These are phyloP conservation scores for Philantomba maxwellii DNA, from an alignment of 2,113 vertebrate species.

Conservation along the genomic window DNA sequence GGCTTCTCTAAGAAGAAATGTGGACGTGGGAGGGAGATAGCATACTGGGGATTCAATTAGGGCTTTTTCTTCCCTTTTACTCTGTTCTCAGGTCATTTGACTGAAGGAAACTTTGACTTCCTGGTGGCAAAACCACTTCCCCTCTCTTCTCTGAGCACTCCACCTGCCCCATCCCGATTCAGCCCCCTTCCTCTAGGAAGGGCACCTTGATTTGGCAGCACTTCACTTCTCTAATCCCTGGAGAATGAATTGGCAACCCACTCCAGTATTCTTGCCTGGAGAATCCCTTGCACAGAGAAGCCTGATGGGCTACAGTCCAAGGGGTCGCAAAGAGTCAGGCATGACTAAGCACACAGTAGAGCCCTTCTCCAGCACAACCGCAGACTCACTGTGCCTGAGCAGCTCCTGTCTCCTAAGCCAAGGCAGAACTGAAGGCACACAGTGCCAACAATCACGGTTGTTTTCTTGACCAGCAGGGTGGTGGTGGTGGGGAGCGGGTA, in stretches of 20 bases:
- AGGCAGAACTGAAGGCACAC: background rate
- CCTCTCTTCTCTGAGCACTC: background rate
- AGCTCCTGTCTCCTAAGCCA: background rate
- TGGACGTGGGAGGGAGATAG: background rate
- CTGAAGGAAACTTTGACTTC: conserved; percentile 11
- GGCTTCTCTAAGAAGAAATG: background rate
- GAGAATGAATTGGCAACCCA: background rate
- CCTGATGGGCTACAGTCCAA: background rate
- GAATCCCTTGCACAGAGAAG: background rate
- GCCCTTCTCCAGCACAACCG: background rate
- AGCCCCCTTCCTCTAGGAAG: background rate
- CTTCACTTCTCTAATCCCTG: background rate
- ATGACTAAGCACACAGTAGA: background rate
- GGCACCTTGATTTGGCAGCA: background rate
- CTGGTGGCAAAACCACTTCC: conserved; percentile 13
- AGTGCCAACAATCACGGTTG: background rate
- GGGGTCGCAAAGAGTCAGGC: background rate
- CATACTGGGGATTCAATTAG: background rate
- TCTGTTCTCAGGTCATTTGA: background rate
- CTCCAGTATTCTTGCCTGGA: background rate
- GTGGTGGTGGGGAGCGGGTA: too few relatives aligned
- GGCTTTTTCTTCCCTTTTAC: background rate
- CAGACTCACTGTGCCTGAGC: background rate
- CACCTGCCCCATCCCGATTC: background rate
- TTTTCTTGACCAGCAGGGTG: background rate